These are phyloP conservation scores for Drosophila sp. DNA, from an alignment of 1,140 invertebrate genomes.

Conservation along the genomic window DNA sequence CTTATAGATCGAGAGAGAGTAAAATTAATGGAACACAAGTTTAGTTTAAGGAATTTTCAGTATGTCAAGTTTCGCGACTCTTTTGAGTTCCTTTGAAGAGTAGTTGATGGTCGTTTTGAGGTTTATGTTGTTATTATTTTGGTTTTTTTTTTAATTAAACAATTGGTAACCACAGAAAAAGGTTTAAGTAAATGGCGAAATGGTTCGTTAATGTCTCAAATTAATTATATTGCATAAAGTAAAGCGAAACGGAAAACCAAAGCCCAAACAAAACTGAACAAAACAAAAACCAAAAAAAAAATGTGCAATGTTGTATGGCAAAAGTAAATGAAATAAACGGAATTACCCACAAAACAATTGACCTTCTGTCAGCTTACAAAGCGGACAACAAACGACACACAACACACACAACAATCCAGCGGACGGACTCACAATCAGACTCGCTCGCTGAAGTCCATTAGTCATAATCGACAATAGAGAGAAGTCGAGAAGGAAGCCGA, in stretches of 20 bases:
- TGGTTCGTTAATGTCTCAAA: slow-evolving; percentile 71
- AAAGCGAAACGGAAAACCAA: slow-evolving; percentile 46
- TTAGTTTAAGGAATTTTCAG: too few species aligned
- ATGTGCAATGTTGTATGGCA: slow-evolving; percentile 19
- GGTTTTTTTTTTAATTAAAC: slow-evolving; percentile 17
- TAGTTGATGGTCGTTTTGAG: background rate
- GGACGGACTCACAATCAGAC: slow-evolving; percentile 2
- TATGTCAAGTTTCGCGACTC: background rate
- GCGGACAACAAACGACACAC: slow-evolving; percentile 48
- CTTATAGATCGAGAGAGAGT: too few species aligned
- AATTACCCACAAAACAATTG: slow-evolving; percentile 76
- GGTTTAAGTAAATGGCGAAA: slow-evolving; percentile 63
- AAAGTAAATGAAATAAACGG: slow-evolving; percentile 53
- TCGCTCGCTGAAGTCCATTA: slow-evolving; percentile 50
- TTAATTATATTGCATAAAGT: slow-evolving; percentile 63
- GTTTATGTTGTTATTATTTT: slow-evolving; percentile 21
- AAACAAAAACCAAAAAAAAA: slow-evolving; percentile 25
- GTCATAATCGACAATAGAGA: slow-evolving; percentile 71
- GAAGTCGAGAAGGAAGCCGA: slow-evolving; percentile 61
- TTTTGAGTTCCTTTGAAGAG: background rate
- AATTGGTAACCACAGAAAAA: slow-evolving; percentile 48
- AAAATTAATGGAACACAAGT: too few species aligned
- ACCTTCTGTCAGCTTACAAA: slow-evolving; percentile 70
- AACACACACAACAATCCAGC: slow-evolving; percentile 23
- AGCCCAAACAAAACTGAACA: slow-evolving; percentile 37